Conservation (phyloP, 2,888 invertebrate genomes). For the Muschampia plurimacula region DNA sequence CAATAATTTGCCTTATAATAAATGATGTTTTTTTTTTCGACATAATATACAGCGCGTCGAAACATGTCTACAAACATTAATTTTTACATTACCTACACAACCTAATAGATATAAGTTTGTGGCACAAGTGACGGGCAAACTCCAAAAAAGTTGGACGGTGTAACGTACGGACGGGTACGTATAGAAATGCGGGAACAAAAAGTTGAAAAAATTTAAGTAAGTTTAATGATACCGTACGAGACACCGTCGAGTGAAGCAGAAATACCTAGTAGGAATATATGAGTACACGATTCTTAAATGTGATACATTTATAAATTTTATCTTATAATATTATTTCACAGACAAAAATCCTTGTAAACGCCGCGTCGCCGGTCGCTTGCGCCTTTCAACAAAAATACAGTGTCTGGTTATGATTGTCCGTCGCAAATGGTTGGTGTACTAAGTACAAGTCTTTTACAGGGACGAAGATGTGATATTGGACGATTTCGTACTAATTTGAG, state of each 20-base stretch:
- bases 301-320: constrained; percentile 35
- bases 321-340: constrained; percentile 31
- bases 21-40: constrained; percentile 46
- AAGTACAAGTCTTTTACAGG: constrained; percentile 83
- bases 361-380: constrained; percentile 57
- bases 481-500: constrained; percentile 43
- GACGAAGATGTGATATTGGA: constrained; percentile 83
- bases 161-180: neutral
- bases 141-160: constrained; percentile 21
- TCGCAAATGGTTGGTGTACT: constrained; percentile 71
- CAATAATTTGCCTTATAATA: constrained; percentile 54
- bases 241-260: constrained; percentile 27
- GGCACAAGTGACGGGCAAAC: constrained; percentile 63
- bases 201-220: neutral
- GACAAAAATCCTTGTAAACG: constrained; percentile 32
- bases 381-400: constrained; percentile 51
- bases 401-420: constrained; percentile 57
- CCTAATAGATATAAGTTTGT: constrained; percentile 65
- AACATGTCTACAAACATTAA: constrained; percentile 63
- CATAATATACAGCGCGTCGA: constrained; percentile 65
- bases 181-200: neutral
- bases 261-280: constrained; percentile 39
- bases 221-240: constrained; percentile 5
- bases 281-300: constrained; percentile 39
- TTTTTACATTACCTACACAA: constrained; percentile 64